These are phyloP conservation scores for Pseudococcus jackbeardsleyi DNA, from an alignment of 2,888 invertebrate genomes.

Conservation along the genomic window DNA sequence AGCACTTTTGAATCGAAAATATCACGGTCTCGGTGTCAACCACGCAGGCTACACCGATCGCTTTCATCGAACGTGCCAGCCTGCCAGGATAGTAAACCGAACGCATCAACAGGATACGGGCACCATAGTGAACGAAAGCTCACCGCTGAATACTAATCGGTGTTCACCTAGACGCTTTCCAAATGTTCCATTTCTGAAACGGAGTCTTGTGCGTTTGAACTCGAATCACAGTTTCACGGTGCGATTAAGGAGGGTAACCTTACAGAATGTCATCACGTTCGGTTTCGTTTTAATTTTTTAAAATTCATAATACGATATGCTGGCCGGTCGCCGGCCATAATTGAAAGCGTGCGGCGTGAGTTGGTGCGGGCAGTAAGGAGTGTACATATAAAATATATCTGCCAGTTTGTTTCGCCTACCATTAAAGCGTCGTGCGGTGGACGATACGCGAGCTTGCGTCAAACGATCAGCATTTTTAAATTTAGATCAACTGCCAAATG, in stretches of 20 bases:
- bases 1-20: background rate
- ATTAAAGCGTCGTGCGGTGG: conserved; percentile 56
- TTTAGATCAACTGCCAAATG: conserved; percentile 32
- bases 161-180: conserved; percentile 36
- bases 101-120: conserved; percentile 58
- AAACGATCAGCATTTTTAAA: background rate
- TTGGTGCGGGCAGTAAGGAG: background rate
- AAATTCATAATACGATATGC: conserved; percentile 49
- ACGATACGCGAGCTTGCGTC: conserved; percentile 43
- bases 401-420: conserved; percentile 51
- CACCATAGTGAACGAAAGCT: background rate
- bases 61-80: conserved; percentile 30
- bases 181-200: conserved; percentile 51
- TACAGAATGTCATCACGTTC: conserved; percentile 61
- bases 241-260: conserved; percentile 31
- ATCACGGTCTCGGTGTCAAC: background rate
- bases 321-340: background rate
- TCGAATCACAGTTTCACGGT: conserved; percentile 28
- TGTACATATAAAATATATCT: conserved; percentile 56
- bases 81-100: background rate
- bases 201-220: conserved; percentile 11
- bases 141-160: conserved; percentile 41
- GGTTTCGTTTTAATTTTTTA: conserved; percentile 59
- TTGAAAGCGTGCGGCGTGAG: background rate
- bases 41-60: background rate